Conservation (phyloP, 2,888 invertebrate genomes). For the Scaeva pyrastri region DNA sequence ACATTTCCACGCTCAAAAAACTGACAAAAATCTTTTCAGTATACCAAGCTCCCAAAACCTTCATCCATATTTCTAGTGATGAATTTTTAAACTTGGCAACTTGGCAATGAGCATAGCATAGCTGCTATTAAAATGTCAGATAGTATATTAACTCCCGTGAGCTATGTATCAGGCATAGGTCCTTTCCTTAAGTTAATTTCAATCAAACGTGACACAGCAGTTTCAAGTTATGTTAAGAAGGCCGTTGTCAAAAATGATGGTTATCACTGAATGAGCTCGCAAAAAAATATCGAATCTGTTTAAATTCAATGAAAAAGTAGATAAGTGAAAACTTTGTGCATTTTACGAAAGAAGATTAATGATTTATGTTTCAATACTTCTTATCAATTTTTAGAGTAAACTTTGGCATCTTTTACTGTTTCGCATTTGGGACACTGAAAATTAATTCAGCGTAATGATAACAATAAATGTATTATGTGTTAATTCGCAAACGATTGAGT, state of each 20-base stretch:
- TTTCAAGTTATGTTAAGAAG: conserved; percentile 53
- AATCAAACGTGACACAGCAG: conserved; percentile 70
- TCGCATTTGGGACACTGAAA: no score
- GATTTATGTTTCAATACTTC: background rate
- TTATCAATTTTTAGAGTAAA: background rate
- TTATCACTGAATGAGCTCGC: background rate
- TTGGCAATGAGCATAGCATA: no score
- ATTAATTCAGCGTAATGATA: no score
- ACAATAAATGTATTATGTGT: background rate
- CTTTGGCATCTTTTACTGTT: background rate
- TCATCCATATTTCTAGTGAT: no score
- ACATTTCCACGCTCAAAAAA: no score
- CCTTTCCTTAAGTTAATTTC: conserved; percentile 29
- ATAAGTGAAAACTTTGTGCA: conserved; percentile 49
- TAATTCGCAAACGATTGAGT: conserved; percentile 18
- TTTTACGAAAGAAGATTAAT: background rate
- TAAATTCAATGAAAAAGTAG: conserved; percentile 26
- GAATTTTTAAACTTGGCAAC: no score
- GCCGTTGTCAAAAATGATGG: conserved; percentile 19
- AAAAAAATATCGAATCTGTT: conserved; percentile 41
- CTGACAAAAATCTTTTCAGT: no score
- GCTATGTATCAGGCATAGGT: background rate
- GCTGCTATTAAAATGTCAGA: background rate
- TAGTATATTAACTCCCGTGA: background rate
- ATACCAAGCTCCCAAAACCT: no score